These are phyloP conservation scores for Leptopterna dolabrata DNA, from an alignment of 2,888 invertebrate genomes.

Conservation along the genomic window DNA sequence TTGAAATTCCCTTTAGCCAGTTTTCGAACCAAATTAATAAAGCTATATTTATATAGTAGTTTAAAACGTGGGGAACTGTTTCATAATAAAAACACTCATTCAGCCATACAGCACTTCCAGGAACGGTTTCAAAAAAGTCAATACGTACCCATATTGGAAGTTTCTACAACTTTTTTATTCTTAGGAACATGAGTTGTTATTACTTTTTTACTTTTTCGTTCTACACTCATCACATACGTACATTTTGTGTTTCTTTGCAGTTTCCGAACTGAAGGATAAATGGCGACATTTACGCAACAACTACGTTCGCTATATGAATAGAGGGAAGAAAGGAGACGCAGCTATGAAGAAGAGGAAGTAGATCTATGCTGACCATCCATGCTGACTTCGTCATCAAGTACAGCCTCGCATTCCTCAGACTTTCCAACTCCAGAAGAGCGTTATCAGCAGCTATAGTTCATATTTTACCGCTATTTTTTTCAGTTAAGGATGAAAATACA, in stretches of 20 bases:
- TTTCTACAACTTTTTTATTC: no score
- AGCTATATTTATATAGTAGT: neutral
- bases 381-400: neutral
- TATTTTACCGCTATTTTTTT: no score
- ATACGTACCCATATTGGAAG: neutral
- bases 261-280: conserved; percentile 5
- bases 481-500: no score
- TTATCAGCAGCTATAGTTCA: conserved; percentile 14
- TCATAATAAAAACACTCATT: neutral
- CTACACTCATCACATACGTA: neutral
- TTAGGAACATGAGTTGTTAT: no score
- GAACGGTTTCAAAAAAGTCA: neutral
- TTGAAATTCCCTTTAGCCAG: neutral
- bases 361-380: neutral
- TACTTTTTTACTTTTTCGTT: neutral
- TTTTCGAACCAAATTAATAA: conserved; percentile 8
- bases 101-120: neutral
- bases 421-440: neutral
- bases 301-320: neutral
- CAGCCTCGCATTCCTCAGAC: conserved; percentile 12
- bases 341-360: conserved; percentile 1
- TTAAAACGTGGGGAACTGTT: neutral
- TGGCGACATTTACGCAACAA: conserved; percentile 5
- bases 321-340: neutral
- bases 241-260: conserved; percentile 7